Evolutionary conservation across 2,113 vertebrate species (phyloP), one percentile per base, ranked within the genome.

Genomic region (Pedionomus torquatus): DNA sequence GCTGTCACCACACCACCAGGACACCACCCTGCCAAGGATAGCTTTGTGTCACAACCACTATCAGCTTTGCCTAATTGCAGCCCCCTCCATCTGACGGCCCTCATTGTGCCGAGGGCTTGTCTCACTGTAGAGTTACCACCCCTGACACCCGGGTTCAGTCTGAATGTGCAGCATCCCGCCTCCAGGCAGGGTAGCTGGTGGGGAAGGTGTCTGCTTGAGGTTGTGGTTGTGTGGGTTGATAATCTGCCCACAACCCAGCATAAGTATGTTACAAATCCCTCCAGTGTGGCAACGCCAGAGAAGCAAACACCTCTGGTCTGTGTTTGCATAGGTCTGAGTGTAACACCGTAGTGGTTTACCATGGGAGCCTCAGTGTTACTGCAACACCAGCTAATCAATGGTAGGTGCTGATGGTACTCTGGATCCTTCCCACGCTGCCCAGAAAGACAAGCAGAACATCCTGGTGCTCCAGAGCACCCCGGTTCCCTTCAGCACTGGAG

Each of bases 391-490:
- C 30, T 28, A 41, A 83, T 58, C 52, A 49, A 10, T 1, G 1
- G 20, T 13, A 21, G 31, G 26, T 23, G 68, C 16, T 72, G 46
- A 21, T 11, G 49, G 25, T 37, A 46, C 43, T 87, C 64, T 11
- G 4, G 52, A 46, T 13, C 12, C 31, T 71, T 52, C 33, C 28
- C 1, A 5, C 1, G 1, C 31, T 78, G 18, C n/a, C 25, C 64
- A 79, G 41, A 65, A 76, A 49, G 57, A 17, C 44, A 54, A 39
- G 19, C 17, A 24, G 54, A 54, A 26, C 39, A 33, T 25, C 11
- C 0, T 0, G 0, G 61, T 30, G 43, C 16, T 80, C 33, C 18
- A 21, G 15, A 83, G 57, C 17, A 5, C 11, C 28, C 46, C 6
- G 1, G 21, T 41, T 68, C 37, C 87, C 37, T 12, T 19, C 33